Base-by-base conservation (phyloP, 2,113 vertebrate species). In the Anas platyrhynchos region DNA sequence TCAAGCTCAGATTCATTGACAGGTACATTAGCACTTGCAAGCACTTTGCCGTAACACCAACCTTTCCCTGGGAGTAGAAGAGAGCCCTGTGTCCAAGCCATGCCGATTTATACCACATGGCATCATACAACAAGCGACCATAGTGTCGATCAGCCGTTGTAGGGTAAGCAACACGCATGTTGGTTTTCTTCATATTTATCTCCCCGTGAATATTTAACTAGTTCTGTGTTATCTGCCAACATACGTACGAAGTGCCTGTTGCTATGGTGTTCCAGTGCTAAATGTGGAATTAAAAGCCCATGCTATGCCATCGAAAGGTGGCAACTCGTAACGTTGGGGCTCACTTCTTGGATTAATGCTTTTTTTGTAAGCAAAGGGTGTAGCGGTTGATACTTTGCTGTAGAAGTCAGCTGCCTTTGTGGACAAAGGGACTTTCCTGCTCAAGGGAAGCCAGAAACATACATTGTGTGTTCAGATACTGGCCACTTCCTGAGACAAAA, bases 221-320 rank as follows among this genome's bases (percentile, higher is more conserved):
- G 38, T 82, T 94, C 83, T 81, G 72, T 75, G 59, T 86, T 68
- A 88, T 34, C 73, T 84, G 65, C 67, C 46, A 61, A 9, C 77
- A 32, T 13, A 11, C 68, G 76, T 52, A 80, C 93, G 58, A 67
- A 84, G 18, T 50, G 73, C 59, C 83, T 92, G 84, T 94, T 94
- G 89, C 93, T 94, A 86, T 94, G 86, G 91, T 75, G 48, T 67
- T 91, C 81, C 78, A 59, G 56, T 68, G 59, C 46, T 65, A 87
- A 89, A 66, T 61, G 36, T 27, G 50, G 79, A 86, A 78, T 56
- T 83, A 74, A 68, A 88, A 86, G 54, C 26, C 72, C 75, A 6
- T 38, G 15, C 17, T 29, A 8, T 16, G 38, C 9, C 78, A 61
- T 48, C 59, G 22, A 25, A 77, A 93, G 20, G 52, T 78, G 56